Conservation (phyloP, 2,888 invertebrate species). For the Trypoxylon attenuatum region DNA sequence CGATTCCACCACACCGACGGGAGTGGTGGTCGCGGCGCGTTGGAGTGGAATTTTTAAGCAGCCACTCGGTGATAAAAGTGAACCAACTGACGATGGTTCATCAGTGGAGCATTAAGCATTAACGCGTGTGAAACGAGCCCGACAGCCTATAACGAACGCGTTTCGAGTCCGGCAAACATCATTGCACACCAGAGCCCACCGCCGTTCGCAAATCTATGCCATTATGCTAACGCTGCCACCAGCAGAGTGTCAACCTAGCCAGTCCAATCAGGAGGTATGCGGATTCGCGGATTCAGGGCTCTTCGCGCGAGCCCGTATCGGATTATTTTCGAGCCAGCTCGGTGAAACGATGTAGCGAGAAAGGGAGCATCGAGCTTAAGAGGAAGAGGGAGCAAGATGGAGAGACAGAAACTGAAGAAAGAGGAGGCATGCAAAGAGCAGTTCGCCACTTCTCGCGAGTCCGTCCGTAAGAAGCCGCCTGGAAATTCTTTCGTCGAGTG, state of each 20-base stretch:
- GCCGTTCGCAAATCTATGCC: not conserved
- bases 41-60: slow-evolving; percentile 9
- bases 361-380: not conserved
- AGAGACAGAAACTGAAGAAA: slow-evolving; percentile 1
- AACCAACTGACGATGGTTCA: not conserved
- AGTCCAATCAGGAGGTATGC: not conserved
- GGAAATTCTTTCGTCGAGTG: slow-evolving; percentile 48
- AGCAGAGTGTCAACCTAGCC: not conserved
- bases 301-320: not conserved
- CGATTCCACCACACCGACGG: slow-evolving; percentile 1
- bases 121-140: slow-evolving; percentile 1
- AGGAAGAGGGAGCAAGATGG: slow-evolving; percentile 4
- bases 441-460: slow-evolving; percentile 30
- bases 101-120: slow-evolving; percentile 2
- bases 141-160: not conserved
- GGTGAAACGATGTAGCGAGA: not conserved
- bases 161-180: not conserved
- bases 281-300: slow-evolving; percentile 12
- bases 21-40: not conserved
- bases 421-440: slow-evolving; percentile 3
- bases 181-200: not conserved
- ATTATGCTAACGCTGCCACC: not conserved
- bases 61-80: not conserved
- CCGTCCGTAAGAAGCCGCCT: slow-evolving; percentile 30
- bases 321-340: not conserved